These are phyloP conservation scores for Tenebrosternarchus preto DNA, from an alignment of 2,113 vertebrate species.

Conservation along the genomic window DNA sequence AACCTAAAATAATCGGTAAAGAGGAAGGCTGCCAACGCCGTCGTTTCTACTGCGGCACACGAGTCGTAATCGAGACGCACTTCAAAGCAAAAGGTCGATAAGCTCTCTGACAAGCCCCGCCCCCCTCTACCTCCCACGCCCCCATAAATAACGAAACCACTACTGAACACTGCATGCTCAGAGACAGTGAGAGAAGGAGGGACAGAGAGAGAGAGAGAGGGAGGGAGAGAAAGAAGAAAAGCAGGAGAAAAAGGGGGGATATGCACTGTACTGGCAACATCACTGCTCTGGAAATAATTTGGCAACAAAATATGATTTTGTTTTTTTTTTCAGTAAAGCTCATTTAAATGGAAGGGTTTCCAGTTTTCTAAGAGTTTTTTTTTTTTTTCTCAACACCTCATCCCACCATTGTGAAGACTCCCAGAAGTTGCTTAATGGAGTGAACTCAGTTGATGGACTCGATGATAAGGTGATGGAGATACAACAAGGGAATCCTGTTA, in stretches of 20 bases:
- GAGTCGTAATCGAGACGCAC: neutral
- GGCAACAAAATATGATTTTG: too few relatives aligned
- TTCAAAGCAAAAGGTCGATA: slow-evolving; percentile 29
- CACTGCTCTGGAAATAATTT: too few relatives aligned
- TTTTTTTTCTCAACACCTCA: too few relatives aligned
- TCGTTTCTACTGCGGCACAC: neutral
- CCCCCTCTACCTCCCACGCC: neutral
- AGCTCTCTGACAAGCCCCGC: neutral
- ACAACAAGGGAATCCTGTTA: too few relatives aligned
- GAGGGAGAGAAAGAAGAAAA: neutral
- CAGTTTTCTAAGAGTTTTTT: too few relatives aligned
- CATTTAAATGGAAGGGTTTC: too few relatives aligned
- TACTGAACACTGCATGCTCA: neutral
- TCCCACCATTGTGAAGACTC: too few relatives aligned
- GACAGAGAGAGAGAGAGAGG: neutral
- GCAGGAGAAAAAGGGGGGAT: neutral
- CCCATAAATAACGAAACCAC: neutral
- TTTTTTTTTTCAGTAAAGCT: too few relatives aligned
- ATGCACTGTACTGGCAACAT: too few relatives aligned
- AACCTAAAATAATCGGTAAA: neutral
- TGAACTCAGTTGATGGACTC: too few relatives aligned
- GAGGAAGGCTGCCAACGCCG: neutral
- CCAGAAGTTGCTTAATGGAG: too few relatives aligned
- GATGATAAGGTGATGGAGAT: too few relatives aligned
- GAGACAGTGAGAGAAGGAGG: neutral